These are phyloP conservation scores for Caenorhabditis imperialis DNA, from an alignment of 2,888 invertebrate species.

Conservation along the genomic window DNA sequence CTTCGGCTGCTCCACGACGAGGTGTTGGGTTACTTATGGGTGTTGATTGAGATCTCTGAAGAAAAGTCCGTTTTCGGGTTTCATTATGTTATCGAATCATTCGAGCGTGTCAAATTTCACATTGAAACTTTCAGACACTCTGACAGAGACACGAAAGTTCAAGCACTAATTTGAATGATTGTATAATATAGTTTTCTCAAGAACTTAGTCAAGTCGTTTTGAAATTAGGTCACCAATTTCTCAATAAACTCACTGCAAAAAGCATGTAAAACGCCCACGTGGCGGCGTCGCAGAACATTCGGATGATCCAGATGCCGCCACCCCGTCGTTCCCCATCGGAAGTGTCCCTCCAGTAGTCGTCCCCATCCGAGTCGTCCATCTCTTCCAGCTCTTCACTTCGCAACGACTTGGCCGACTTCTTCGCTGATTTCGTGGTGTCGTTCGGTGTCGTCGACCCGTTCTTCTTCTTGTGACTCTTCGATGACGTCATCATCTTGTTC, in stretches of 20 bases:
- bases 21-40: neutral
- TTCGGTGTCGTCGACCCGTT: slow-evolving; percentile 43
- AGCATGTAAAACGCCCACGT: slow-evolving; percentile 33
- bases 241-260: slow-evolving; percentile 18
- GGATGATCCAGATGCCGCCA: slow-evolving; percentile 36
- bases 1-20: neutral
- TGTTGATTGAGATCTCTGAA: slow-evolving; percentile 15
- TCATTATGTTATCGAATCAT: no score
- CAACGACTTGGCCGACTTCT: slow-evolving; percentile 35
- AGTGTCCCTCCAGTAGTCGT: slow-evolving; percentile 38
- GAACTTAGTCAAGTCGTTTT: neutral
- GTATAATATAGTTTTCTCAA: neutral
- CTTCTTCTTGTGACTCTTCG: slow-evolving; percentile 18
- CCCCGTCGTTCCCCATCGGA: slow-evolving; percentile 12
- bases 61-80: no score
- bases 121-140: no score
- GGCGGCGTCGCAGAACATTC: slow-evolving; percentile 18
- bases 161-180: no score
- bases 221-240: no score
- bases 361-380: slow-evolving; percentile 41
- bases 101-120: no score
- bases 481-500: slow-evolving; percentile 18
- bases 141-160: no score
- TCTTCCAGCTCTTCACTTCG: slow-evolving; percentile 26
- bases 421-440: slow-evolving; percentile 38